These are phyloP conservation scores for Clarias magur DNA, from an alignment of 2,113 vertebrate species.

Conservation along the genomic window DNA sequence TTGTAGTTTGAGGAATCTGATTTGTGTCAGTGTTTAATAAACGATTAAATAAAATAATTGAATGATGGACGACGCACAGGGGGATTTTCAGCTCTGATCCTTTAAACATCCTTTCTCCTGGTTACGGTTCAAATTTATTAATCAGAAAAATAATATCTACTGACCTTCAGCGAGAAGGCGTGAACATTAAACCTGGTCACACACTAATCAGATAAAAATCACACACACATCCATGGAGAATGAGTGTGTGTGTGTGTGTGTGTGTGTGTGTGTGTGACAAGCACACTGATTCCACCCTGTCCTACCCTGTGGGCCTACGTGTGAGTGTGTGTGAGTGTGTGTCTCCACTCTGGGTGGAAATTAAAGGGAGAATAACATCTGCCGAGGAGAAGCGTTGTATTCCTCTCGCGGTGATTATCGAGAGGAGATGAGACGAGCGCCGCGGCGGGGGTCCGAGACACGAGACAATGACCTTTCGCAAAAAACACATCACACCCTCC, in stretches of 20 bases:
- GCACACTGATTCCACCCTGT: constrained; percentile 46
- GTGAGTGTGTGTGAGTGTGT: not conserved
- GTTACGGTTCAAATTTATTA: not conserved
- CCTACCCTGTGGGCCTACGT: not conserved
- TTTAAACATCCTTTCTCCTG: not conserved
- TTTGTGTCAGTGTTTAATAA: not conserved
- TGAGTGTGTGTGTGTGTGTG: constrained; percentile 49
- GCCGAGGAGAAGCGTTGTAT: constrained; percentile 34
- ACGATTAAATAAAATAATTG: not conserved
- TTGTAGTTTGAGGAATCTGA: not conserved
- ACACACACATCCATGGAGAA: constrained; percentile 38
- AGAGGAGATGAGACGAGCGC: constrained; percentile 34
- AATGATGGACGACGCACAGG: not conserved
- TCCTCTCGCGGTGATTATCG: constrained; percentile 41
- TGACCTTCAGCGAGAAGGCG: constrained; percentile 46
- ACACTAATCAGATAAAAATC: constrained; percentile 51
- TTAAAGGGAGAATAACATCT: constrained; percentile 49
- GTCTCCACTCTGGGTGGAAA: constrained; percentile 49
- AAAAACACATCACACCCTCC: constrained; percentile 44
- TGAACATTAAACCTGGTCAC: constrained; percentile 36
- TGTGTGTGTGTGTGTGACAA: constrained; percentile 48
- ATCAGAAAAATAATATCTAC: not conserved
- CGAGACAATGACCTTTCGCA: not conserved
- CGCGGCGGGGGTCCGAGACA: constrained; percentile 22
- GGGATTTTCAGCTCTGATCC: not conserved